Conservation (phyloP, 2,113 vertebrate genomes). For the Scortum barcoo region DNA sequence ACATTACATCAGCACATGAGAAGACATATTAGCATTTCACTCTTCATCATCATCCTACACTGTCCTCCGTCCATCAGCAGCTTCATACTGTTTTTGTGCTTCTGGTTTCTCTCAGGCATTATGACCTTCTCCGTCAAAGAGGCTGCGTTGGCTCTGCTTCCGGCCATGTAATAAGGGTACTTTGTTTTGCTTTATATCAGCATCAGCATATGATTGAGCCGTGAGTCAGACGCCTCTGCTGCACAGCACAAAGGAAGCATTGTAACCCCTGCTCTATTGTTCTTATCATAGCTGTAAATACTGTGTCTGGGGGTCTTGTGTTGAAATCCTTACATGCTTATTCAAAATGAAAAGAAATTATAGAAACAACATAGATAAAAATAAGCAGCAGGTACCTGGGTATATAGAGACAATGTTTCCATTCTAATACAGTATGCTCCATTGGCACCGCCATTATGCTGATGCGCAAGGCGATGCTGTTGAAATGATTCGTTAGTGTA, state of each 20-base stretch:
- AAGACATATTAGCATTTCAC: not conserved
- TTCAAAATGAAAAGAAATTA: conserved; percentile 25
- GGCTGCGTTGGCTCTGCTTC: conserved; percentile 8
- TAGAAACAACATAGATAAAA: conserved; percentile 13
- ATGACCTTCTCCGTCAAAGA: conserved; percentile 33
- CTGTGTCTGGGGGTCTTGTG: not conserved
- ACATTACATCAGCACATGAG: not conserved
- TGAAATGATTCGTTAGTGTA: conserved; percentile 71
- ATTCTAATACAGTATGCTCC: conserved; percentile 59
- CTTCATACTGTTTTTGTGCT: not conserved
- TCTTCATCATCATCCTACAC: not conserved
- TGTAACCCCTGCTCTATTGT: conserved; percentile 40
- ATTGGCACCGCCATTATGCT: conserved; percentile 71
- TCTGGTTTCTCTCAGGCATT: conserved; percentile 13
- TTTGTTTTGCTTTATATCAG: conserved; percentile 47
- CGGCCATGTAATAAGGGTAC: conserved; percentile 34
- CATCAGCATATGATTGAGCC: conserved; percentile 37
- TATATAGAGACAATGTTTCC: conserved; percentile 40
- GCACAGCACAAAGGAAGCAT: conserved; percentile 27
- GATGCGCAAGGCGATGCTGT: conserved; percentile 62
- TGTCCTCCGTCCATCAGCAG: not conserved
- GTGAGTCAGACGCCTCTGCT: conserved; percentile 44
- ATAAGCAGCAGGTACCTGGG: conserved; percentile 34
- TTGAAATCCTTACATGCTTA: conserved; percentile 15
- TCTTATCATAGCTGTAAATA: conserved; percentile 10